A percentile compares a stretch with the other conserved stretches of the same genome.
Conservation (phyloP, 1,140 invertebrate species). For the Steinernema khuongi region DNA sequence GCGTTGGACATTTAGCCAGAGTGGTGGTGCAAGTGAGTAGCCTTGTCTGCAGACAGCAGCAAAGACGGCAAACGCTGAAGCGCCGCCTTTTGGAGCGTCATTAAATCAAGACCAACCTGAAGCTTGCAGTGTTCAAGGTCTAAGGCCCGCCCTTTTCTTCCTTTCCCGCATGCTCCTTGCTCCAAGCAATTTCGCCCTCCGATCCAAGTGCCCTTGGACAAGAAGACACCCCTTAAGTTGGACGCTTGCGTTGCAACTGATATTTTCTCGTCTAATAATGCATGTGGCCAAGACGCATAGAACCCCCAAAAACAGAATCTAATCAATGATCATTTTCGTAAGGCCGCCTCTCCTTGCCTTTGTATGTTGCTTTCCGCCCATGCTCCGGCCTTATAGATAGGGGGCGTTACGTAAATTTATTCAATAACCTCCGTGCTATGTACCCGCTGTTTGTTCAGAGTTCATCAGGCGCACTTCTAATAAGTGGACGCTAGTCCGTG, state of each 20-base stretch:
- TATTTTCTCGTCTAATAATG: conserved; percentile 6
- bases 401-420: too few relatives aligned
- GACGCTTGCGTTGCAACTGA: background rate
- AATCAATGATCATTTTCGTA: conserved; percentile 4
- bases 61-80: background rate
- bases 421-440: too few relatives aligned
- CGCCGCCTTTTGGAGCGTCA: background rate
- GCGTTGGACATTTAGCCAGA: too few relatives aligned
- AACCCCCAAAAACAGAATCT: background rate
- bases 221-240: background rate
- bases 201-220: background rate
- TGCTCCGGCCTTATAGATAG: too few relatives aligned
- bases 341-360: background rate
- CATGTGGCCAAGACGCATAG: background rate
- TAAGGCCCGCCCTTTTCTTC: background rate
- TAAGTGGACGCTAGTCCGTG: too few relatives aligned
- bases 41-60: too few relatives aligned
- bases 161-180: background rate
- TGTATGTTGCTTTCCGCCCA: background rate
- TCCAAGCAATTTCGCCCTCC: background rate
- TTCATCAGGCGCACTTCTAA: too few relatives aligned
- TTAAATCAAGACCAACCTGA: conserved; percentile 3
- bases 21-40: too few relatives aligned
- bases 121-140: background rate
- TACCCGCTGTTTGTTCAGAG: too few relatives aligned